phyloP scores from a whole-genome alignment of 2,888 invertebrate genomes.

The Luperina testacea region DNA sequence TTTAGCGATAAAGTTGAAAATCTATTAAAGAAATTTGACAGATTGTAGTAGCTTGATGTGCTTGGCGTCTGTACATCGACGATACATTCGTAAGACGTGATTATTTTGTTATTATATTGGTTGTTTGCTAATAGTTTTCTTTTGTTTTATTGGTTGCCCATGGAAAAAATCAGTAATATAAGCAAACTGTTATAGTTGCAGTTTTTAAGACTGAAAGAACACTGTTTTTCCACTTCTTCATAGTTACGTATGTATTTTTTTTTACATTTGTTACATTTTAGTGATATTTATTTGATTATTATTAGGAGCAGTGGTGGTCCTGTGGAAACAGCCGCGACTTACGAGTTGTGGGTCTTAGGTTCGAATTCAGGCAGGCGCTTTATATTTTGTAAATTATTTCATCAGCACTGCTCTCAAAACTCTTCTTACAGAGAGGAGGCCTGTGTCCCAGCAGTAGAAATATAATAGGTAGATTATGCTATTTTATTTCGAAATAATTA shows the following conservation, averaged over 20 bases:
- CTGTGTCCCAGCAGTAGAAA: neutral
- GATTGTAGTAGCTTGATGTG: no score
- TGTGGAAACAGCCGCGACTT: neutral
- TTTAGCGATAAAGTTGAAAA: no score
- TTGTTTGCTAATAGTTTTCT: constrained; percentile 14
- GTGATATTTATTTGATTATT: neutral
- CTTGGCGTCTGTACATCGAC: neutral
- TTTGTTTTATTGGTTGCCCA: neutral
- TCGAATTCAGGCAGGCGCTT: neutral
- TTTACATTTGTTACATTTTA: neutral
- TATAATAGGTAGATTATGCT: no score
- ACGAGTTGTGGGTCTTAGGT: neutral
- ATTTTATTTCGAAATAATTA: neutral
- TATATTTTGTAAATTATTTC: neutral
- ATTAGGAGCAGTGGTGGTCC: neutral
- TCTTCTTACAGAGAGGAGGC: neutral
- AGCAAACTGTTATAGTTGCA: neutral
- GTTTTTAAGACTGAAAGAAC: neutral
- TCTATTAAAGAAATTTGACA: no score
- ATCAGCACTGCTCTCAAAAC: neutral
- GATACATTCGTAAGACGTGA: neutral
- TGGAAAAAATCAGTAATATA: neutral
- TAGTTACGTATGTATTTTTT: neutral
- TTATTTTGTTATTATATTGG: constrained; percentile 27
- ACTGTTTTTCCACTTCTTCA: neutral